Evolutionary conservation across 2,888 invertebrate species (phyloP).

Genomic region (Epirrhoe tristata): DNA sequence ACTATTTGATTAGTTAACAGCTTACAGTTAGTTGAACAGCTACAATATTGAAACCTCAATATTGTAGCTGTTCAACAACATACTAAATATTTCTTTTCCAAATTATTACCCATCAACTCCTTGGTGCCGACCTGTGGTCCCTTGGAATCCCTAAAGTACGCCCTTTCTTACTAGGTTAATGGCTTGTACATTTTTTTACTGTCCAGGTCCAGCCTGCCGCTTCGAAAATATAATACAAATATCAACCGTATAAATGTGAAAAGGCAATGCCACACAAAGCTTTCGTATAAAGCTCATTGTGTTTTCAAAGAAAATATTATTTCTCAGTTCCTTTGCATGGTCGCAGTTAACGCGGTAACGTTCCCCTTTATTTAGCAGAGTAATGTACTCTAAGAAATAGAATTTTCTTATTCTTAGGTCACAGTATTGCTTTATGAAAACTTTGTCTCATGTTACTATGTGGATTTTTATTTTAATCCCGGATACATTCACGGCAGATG

Average conservation of each 20-base stretch:
- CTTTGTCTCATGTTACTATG: neutral
- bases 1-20: too few relatives aligned
- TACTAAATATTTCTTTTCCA: too few relatives aligned
- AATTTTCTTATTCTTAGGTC: slow-evolving; percentile 1
- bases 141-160: too few relatives aligned
- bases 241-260: neutral
- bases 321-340: slow-evolving; percentile 20
- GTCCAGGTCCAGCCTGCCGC: neutral
- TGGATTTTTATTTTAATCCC: too few relatives aligned
- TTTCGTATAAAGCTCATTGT: slow-evolving; percentile 21
- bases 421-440: neutral
- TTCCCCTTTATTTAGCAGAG: slow-evolving; percentile 1
- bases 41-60: too few relatives aligned
- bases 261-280: slow-evolving; percentile 13
- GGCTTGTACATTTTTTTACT: too few relatives aligned
- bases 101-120: too few relatives aligned
- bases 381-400: neutral
- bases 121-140: too few relatives aligned
- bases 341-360: neutral
- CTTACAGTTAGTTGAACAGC: too few relatives aligned
- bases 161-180: too few relatives aligned
- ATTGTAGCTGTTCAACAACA: too few relatives aligned
- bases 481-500: too few relatives aligned
- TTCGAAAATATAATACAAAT: neutral
- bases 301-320: slow-evolving; percentile 23